Percentiles rank a stretch among this genome's conserved stretches.
Conservation (phyloP, 2,113 vertebrate species). For the Menidia beryllina region DNA sequence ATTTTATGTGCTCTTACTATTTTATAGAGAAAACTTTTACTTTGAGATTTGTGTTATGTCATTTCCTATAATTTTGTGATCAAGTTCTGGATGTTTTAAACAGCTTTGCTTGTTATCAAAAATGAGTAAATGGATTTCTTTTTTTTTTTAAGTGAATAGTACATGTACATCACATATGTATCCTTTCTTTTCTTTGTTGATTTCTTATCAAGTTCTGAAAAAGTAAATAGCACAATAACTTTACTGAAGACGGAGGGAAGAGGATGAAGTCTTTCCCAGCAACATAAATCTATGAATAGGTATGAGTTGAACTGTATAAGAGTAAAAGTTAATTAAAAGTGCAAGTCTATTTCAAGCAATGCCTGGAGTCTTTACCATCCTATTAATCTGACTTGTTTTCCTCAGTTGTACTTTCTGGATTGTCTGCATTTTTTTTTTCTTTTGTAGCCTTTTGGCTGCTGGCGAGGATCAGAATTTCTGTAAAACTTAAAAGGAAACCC, state of each 20-base stretch:
- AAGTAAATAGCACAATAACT: not conserved
- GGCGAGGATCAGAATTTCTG: slow-evolving; percentile 47
- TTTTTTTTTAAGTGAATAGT: not conserved
- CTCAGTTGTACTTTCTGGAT: slow-evolving; percentile 49
- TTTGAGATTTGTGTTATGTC: too few species aligned
- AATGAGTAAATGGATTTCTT: too few species aligned
- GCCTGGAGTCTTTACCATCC: slow-evolving; percentile 70
- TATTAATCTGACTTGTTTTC: slow-evolving; percentile 77
- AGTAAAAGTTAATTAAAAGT: slow-evolving; percentile 69
- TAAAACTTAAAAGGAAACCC: slow-evolving; percentile 51
- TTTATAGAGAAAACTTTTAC: too few species aligned
- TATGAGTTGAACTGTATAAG: slow-evolving; percentile 52
- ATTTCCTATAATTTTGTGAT: too few species aligned
- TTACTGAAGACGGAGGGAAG: slow-evolving; percentile 10
- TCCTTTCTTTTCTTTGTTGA: too few species aligned
- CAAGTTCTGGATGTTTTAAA: too few species aligned
- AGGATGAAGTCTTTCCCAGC: slow-evolving; percentile 37
- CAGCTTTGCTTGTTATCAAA: too few species aligned
- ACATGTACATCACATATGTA: not conserved
- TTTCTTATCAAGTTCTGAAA: not conserved
- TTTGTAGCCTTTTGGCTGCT: slow-evolving; percentile 43
- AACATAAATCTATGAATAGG: slow-evolving; percentile 66
- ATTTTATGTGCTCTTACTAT: too few species aligned
- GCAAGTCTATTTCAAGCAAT: slow-evolving; percentile 69
- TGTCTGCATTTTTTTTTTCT: slow-evolving; percentile 40